Evolutionary conservation across 1,140 invertebrate species (phyloP), one percentile per base, ranked within the genome.

Genomic region (Panulirus ornatus): DNA sequence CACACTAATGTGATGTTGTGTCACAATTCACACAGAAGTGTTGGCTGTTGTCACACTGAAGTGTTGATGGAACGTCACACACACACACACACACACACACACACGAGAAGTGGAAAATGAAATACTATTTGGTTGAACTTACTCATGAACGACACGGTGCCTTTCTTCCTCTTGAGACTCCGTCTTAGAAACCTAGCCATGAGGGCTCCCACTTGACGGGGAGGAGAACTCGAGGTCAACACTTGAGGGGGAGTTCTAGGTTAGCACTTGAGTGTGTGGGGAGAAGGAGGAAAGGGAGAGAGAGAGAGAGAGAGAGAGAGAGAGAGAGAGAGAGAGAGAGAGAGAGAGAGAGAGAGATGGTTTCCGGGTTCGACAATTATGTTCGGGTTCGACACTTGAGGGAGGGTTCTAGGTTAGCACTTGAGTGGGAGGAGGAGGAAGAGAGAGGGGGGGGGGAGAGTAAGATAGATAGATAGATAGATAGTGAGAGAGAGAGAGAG

Each of bases 101-200:
- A n/a, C n/a, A n/a, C n/a, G n/a, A n/a, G n/a, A n/a, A n/a, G n/a
- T n/a, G n/a, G n/a, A n/a, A n/a, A n/a, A n/a, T n/a, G n/a, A n/a
- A n/a, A n/a, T n/a, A n/a, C n/a, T n/a, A n/a, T n/a, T n/a, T n/a
- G n/a, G 16, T 6, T 27, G 30, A 30, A 66, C 58, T 66, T 30
- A 66, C 58, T 14, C 30, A 66, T 6, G n/a, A 66, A 66, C 0
- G 58, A 27, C 22, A 66, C 58, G 5, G 58, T 66, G 9, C 58
- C 58, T 66, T 66, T 66, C 58, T 66, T 66, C n/a, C 58, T 22
- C n/a, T 66, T 66, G 30, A 66, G 58, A 66, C 58, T 66, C 11
- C 58, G 58, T 66, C 58, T 2, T 5, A 66, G n/a, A 3, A 66
- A 66, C 58, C 22, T 66, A 11, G 58, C 58, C 58, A 66, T 66